Evolutionary conservation across 2,888 invertebrate species (phyloP).

Genomic region (Hemistola chrysoprasaria): DNA sequence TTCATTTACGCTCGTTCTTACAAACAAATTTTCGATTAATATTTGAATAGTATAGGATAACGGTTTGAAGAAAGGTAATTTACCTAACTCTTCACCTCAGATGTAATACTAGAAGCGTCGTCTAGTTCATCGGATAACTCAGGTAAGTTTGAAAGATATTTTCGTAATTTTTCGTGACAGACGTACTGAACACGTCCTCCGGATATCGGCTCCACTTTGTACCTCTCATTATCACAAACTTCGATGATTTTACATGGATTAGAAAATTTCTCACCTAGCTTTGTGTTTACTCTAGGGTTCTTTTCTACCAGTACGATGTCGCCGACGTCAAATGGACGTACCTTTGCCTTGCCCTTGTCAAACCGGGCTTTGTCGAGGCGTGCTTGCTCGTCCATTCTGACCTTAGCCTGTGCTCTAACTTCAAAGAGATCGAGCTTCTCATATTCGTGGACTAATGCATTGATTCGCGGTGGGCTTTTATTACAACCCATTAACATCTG

Average conservation of each 20-base stretch:
- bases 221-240: slow-evolving; percentile 20
- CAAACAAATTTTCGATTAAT: too few species aligned
- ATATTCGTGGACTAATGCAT: slow-evolving; percentile 11
- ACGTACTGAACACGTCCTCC: too few species aligned
- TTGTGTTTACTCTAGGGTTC: slow-evolving; percentile 15
- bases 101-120: too few species aligned
- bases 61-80: too few species aligned
- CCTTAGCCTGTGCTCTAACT: slow-evolving; percentile 10
- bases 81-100: too few species aligned
- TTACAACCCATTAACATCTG: slow-evolving; percentile 25
- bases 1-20: too few species aligned
- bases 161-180: too few species aligned
- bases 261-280: slow-evolving; percentile 17
- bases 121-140: too few species aligned
- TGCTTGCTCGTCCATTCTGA: slow-evolving; percentile 10
- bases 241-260: slow-evolving; percentile 20
- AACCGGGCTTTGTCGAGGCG: slow-evolving; percentile 3
- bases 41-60: too few species aligned
- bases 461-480: slow-evolving; percentile 17
- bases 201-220: slow-evolving; percentile 1
- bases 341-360: slow-evolving; percentile 19
- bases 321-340: slow-evolving; percentile 16
- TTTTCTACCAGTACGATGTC: slow-evolving; percentile 7
- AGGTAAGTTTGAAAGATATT: too few species aligned
- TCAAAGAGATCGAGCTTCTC: slow-evolving; percentile 7